Percentiles rank a stretch among this genome's conserved stretches.
phyloP scores from a whole-genome alignment of 2,888 invertebrate genomes.

The Aleiodes testaceus region DNA sequence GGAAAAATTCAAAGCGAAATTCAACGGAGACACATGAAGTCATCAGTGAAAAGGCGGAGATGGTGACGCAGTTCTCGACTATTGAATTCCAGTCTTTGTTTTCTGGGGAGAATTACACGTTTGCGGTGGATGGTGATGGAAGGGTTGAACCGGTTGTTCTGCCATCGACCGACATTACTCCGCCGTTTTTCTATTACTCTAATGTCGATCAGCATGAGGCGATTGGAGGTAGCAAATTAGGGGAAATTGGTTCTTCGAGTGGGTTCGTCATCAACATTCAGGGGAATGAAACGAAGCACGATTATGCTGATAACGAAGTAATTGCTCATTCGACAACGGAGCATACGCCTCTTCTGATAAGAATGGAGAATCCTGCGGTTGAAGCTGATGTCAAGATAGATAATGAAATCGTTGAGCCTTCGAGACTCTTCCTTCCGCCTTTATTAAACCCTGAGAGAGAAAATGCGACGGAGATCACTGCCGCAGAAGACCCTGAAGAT shows the following conservation, averaged over 20 bases:
- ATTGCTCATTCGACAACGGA: constrained; percentile 40
- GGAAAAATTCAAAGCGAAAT: constrained; percentile 30
- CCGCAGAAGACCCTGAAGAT: not conserved
- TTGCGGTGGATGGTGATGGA: constrained; percentile 2
- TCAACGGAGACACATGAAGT: constrained; percentile 18
- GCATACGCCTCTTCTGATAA: constrained; percentile 36
- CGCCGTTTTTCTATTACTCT: constrained; percentile 43
- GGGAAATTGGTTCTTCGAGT: not conserved
- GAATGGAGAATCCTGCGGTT: constrained; percentile 37
- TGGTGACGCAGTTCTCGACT: constrained; percentile 45
- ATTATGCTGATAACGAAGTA: not conserved
- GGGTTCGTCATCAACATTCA: constrained; percentile 7
- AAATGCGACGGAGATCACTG: not conserved
- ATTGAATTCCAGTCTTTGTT: constrained; percentile 46
- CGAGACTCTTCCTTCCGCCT: too few relatives aligned
- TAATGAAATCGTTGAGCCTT: constrained; percentile 50
- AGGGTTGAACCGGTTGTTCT: constrained; percentile 40
- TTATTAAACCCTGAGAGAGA: too few relatives aligned
- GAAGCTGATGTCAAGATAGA: constrained; percentile 39
- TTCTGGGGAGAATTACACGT: constrained; percentile 34
- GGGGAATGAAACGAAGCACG: constrained; percentile 35
- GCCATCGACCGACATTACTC: constrained; percentile 50
- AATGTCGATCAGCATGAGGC: constrained; percentile 30
- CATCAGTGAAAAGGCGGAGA: constrained; percentile 30
- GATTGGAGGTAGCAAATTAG: not conserved